Evolutionary conservation across 2,113 vertebrate species (phyloP).

Genomic region (Tiliqua scincoides): DNA sequence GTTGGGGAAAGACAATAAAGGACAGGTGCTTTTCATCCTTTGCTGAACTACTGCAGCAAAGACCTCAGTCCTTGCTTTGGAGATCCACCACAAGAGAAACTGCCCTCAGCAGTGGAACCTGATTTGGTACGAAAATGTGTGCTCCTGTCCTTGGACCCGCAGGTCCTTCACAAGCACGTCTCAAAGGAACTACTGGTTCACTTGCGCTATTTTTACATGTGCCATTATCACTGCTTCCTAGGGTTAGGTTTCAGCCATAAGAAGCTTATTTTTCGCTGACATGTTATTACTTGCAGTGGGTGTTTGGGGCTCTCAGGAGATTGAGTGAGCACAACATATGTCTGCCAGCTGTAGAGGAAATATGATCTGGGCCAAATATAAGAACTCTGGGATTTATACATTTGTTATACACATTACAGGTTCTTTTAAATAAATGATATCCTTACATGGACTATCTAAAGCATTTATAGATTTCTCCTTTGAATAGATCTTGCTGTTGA

Average conservation of each 20-base stretch:
- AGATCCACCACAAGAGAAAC: conserved; percentile 5
- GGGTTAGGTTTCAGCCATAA: conserved; percentile 64
- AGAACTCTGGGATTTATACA: conserved; percentile 41
- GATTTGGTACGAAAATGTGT: conserved; percentile 29
- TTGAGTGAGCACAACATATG: conserved; percentile 58
- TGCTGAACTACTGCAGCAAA: not conserved
- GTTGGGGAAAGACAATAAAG: not conserved
- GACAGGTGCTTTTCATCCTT: not conserved
- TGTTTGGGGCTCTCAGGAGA: conserved; percentile 57
- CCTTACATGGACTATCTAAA: conserved; percentile 19
- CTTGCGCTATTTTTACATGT: conserved; percentile 71
- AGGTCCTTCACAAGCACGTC: conserved; percentile 27
- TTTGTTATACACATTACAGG: conserved; percentile 32
- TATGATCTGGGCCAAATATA: conserved; percentile 52
- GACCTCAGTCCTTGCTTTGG: not conserved
- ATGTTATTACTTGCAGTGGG: conserved; percentile 67
- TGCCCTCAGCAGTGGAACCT: not conserved
- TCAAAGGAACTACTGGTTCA: conserved; percentile 49
- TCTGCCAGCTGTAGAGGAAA: conserved; percentile 59
- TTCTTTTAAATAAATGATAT: conserved; percentile 56
- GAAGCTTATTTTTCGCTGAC: conserved; percentile 76
- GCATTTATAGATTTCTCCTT: not conserved
- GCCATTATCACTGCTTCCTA: conserved; percentile 57
- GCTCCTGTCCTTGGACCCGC: conserved; percentile 20
- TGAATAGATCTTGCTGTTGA: not conserved